These are phyloP conservation scores for Tapirus indicus DNA, from an alignment of 2,797 vertebrate species.

Conservation along the genomic window DNA sequence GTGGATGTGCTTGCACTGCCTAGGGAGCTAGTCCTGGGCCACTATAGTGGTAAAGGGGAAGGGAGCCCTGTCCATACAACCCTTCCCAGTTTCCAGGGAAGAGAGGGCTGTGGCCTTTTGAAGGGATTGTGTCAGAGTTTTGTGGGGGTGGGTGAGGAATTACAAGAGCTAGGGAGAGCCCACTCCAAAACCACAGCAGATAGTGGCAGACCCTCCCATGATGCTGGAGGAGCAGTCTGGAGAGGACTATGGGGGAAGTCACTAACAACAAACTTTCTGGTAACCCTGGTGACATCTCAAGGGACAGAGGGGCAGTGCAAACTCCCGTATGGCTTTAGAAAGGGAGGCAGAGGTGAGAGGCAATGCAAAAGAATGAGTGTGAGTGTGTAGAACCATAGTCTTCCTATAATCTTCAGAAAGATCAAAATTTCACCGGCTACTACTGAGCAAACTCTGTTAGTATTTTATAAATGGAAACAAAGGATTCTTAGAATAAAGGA, in stretches of 20 bases:
- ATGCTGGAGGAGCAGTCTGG: background rate
- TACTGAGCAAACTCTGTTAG: background rate
- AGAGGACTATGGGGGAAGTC: background rate
- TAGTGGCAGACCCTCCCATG: background rate
- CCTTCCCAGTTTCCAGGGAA: background rate
- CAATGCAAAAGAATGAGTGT: background rate
- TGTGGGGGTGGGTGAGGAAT: background rate
- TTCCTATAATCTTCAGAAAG: background rate
- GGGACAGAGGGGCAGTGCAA: background rate
- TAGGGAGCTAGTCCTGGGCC: background rate
- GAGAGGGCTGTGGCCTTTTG: background rate
- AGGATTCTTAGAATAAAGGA: background rate
- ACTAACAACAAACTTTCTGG: background rate
- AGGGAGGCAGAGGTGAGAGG: background rate
- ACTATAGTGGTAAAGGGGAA: background rate
- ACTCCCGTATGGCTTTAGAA: background rate
- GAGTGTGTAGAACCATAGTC: background rate
- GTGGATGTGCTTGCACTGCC: background rate
- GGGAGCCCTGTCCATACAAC: background rate
- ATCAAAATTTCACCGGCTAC: background rate
- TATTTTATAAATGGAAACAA: slow-evolving; percentile 28
- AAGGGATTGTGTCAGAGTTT: background rate
- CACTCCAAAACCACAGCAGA: background rate
- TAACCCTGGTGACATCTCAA: background rate
- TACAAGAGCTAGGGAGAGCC: background rate